Conservation (phyloP, 2,888 invertebrate genomes). For the Limnephilus auricula region DNA sequence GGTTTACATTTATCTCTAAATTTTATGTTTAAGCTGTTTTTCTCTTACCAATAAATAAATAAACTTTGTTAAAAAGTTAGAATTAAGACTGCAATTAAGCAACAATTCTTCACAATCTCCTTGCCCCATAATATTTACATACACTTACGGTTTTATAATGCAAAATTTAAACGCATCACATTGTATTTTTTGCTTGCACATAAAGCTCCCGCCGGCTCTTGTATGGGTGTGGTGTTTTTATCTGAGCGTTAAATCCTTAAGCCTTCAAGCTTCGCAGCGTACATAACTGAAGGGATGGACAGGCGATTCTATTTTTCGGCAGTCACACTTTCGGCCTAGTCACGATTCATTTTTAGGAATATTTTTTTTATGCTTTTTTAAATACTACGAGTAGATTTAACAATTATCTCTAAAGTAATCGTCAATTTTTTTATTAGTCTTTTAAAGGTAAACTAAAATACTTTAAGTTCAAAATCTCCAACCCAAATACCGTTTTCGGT, state of each 20-base stretch:
- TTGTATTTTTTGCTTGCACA: background rate
- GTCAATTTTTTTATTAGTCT: no score
- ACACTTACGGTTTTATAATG: background rate
- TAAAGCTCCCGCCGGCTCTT: background rate
- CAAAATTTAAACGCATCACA: background rate
- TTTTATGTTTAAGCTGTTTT: no score
- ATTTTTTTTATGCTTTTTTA: no score
- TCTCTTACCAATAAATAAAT: no score
- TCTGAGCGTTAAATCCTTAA: constrained; percentile 6
- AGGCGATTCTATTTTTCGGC: background rate
- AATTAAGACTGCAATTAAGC: background rate
- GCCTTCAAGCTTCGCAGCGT: constrained; percentile 10
- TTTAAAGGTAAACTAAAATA: no score
- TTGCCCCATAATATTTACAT: background rate
- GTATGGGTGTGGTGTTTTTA: background rate
- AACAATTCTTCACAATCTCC: background rate
- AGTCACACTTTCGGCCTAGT: background rate
- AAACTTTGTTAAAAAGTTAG: no score
- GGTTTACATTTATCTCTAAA: no score
- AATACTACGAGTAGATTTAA: no score
- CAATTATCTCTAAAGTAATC: no score
- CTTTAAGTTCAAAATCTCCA: no score
- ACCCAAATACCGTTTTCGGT: no score
- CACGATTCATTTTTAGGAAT: no score
- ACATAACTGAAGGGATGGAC: background rate